Base-by-base conservation (phyloP, 2,113 vertebrate species). In the Cervus canadensis region DNA sequence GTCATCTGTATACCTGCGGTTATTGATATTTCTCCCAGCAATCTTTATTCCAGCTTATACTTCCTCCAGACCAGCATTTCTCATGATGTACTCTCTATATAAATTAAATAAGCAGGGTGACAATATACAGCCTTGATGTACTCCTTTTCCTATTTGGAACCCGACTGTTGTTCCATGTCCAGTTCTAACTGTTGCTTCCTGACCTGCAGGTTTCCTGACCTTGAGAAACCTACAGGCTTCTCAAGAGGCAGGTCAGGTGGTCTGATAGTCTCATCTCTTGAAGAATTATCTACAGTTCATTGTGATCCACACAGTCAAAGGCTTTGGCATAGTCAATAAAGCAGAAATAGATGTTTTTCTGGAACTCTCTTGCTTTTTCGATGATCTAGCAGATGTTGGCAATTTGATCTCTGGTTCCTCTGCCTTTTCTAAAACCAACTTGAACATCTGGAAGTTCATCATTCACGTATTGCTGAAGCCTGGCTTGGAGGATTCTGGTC, bases 331-430 rank as follows among this genome's bases (percentile, higher is more conserved):
- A 67, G 17, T 71, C 9, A 23, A 71, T 36, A 36, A 71, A 71
- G 17, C 64, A 71, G n/a, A 71, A 36, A 21, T 71, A 36, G n/a
- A 71, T n/a, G 64, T 71, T 21, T 71, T 71, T 36, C n/a, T 71
- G n/a, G n/a, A 71, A 36, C 9, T 5, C 64, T 21, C 17, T 36
- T 1, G 0, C 9, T 36, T 71, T 71, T 36, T 12, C 0, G 1
- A 36, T 36, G n/a, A 71, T 36, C n/a, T n/a, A 71, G 1, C 2
- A 0, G 64, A 1, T 36, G n/a, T 36, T 71, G 9, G 9, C 64
- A 67, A 71, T 21, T 71, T 71, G 64, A 0, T 71, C n/a, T 71
- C n/a, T 71, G 64, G 17, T 71, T 36, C n/a, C 4, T 71, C 17
- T 36, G n/a, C 9, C 64, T 71, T 71, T 36, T 71, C n/a, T 71